Base-by-base conservation (phyloP, 2,888 invertebrate genomes). In the Lamproptera curius region DNA sequence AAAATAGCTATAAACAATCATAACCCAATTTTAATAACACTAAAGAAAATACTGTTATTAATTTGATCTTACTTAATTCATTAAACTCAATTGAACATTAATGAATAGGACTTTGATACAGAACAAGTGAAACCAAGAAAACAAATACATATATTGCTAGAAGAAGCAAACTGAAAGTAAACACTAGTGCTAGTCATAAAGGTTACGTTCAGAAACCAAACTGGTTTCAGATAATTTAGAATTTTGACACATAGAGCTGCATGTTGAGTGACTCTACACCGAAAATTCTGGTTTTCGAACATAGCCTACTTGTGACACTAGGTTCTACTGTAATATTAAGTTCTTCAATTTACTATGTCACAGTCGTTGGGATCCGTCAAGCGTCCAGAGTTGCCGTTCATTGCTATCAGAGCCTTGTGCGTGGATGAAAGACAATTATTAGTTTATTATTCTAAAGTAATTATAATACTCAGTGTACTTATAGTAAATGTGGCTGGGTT, bases 191-290 rank as follows among this genome's bases (percentile, higher is more conserved):
- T 51, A 56, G 52, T 33, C 44, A 52, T 31, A 57, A 76, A 83
- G 85, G 85, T 76, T 86, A 86, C 83, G 85, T 86, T 86, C 86
- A 86, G 83, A 86, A 86, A 86, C 84, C 85, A 65, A 61, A 62
- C 76, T 75, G 73, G 54, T 60, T 54, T 44, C 56, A 48, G 56
- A 42, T 55, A 56, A 61, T 62, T 61, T 63, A 36, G 55, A 62
- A 63, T 54, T 42, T 40, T 50, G 46, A 49, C 13, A 35, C n/a
- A 11, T 42, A 46, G 45, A 16, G 14, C 23, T 28, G 41, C 36
- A 40, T 43, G 42, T 39, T 20, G 20, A 31, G 42, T 50, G n/a
- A n/a, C n/a, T n/a, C n/a, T n/a, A n/a, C n/a, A n/a, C 49, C 63
- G 58, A 55, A 55, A 56, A 46, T 16, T 46, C 59, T 63, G 54